phyloP scores from a whole-genome alignment of 2,797 vertebrate species.

The Sebastes vulpes region DNA sequence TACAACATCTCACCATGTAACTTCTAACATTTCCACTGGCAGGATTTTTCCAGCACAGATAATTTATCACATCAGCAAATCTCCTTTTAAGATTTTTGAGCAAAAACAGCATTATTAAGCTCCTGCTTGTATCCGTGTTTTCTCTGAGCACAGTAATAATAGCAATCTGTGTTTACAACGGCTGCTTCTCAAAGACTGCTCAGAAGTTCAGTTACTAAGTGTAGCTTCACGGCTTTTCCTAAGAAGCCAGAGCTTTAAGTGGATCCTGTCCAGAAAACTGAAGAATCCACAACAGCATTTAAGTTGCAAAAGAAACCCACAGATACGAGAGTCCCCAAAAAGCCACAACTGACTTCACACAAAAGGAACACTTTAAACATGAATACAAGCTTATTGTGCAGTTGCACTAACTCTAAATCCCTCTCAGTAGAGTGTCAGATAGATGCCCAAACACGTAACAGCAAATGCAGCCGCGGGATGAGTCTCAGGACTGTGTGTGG shows the following conservation, averaged over 20 bases:
- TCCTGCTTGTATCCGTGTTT: not conserved
- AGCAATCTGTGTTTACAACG: not conserved
- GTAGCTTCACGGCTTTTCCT: rapidly evolving
- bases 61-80: not conserved
- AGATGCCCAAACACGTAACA: not conserved
- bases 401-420: not conserved
- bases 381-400: not conserved
- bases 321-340: not conserved
- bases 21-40: not conserved
- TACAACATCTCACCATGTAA: not conserved
- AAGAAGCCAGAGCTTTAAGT: not conserved
- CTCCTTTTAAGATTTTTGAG: not conserved
- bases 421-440: not conserved
- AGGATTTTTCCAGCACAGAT: not conserved
- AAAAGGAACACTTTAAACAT: not conserved
- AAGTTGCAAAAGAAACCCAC: not conserved
- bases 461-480: not conserved
- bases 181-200: not conserved
- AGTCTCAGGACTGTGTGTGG: not conserved
- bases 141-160: not conserved
- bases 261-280: not conserved
- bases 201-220: not conserved
- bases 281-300: not conserved
- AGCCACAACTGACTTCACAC: not conserved
- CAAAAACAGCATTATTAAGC: not conserved